These are phyloP conservation scores for Enteromius mattozi DNA, from an alignment of 2,797 vertebrate genomes.

Conservation along the genomic window DNA sequence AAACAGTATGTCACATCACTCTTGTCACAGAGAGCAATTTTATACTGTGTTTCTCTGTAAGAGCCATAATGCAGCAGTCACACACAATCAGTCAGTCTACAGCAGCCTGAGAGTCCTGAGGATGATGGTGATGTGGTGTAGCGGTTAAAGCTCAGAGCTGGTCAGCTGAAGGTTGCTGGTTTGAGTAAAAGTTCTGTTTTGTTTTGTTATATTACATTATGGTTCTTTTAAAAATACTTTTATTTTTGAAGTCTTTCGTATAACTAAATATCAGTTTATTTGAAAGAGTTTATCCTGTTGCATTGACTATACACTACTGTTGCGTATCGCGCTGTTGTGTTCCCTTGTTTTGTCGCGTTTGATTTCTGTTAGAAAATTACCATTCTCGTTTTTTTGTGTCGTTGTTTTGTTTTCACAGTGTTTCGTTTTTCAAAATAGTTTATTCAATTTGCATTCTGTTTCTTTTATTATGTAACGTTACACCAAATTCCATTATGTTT, in stretches of 20 bases:
- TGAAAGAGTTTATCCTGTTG: not conserved
- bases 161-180: not conserved
- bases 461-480: not conserved
- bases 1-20: constrained; percentile 35
- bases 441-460: not conserved
- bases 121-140: not conserved
- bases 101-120: not conserved
- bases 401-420: not conserved
- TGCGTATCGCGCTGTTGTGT: not conserved
- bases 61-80: not conserved
- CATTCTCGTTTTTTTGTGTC: not conserved
- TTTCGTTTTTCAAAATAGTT: not conserved
- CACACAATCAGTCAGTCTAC: not conserved
- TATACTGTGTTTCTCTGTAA: constrained; percentile 4
- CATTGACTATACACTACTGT: not conserved
- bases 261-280: not conserved
- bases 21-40: constrained; percentile 10
- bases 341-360: not conserved
- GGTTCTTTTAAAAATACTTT: not conserved
- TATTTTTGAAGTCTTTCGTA: not conserved
- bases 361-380: not conserved
- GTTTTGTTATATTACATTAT: not conserved
- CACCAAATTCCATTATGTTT: not conserved
- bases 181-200: not conserved
- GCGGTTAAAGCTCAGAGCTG: constrained; percentile 13